Evolutionary conservation across 2,888 invertebrate genomes (phyloP).

Genomic region (Lacanobia wlatinum): DNA sequence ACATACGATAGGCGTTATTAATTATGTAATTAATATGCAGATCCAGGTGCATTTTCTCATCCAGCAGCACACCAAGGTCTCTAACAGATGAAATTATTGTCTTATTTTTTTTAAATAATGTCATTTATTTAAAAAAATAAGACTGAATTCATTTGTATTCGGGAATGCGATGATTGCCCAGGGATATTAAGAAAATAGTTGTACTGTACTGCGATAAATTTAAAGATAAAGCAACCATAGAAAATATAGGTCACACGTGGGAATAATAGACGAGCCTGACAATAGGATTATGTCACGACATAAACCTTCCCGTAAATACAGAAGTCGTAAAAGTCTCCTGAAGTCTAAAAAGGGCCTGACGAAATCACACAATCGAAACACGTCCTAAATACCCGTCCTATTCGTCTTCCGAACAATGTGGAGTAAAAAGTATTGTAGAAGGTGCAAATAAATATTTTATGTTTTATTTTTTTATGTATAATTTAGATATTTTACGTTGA

Average conservation of each 20-base stretch:
- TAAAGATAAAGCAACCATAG: neutral
- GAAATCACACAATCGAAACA: conserved; percentile 21
- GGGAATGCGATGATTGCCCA: too few relatives aligned
- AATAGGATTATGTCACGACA: conserved; percentile 16
- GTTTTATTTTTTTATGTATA: neutral
- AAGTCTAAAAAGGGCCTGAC: neutral
- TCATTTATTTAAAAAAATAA: too few relatives aligned
- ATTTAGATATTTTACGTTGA: neutral
- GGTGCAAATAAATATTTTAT: neutral
- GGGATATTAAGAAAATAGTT: too few relatives aligned
- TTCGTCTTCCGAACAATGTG: neutral
- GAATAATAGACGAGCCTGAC: neutral
- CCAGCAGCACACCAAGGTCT: too few relatives aligned
- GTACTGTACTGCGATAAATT: neutral
- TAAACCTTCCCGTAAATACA: conserved; percentile 24
- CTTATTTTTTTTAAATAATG: too few relatives aligned
- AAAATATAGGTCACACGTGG: conserved; percentile 19
- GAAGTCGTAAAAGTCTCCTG: neutral
- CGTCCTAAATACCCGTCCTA: neutral
- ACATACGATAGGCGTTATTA: too few relatives aligned
- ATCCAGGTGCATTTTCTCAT: too few relatives aligned
- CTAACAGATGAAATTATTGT: too few relatives aligned
- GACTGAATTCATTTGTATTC: too few relatives aligned
- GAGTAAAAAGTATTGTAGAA: conserved; percentile 5
- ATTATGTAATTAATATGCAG: too few relatives aligned